Base-by-base conservation (phyloP, 2,888 invertebrate species). In the Megalurothrips usitatus region DNA sequence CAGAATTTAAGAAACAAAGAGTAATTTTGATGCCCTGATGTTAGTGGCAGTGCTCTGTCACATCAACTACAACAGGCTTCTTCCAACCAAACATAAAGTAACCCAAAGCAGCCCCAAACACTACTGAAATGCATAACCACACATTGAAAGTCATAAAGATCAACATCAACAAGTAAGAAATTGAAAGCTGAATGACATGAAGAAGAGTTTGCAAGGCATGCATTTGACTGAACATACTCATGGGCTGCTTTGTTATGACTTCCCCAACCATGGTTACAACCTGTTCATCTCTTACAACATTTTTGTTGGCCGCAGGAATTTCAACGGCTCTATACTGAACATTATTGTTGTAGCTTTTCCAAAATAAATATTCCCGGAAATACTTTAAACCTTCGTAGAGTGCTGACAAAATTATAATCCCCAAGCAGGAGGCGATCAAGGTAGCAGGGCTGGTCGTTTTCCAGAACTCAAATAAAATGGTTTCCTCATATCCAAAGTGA, bases 91-190 rank as follows among this genome's bases (percentile, higher is more conserved):
- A 98, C 78, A 97, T 89, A 88, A 98, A 98, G 88, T 97, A 98
- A 34, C 98, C 98, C 17, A 94, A 90, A 1, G 94, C 96, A 2
- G 96, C 95, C 78, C 98, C 98, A 17, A 95, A 86, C 0, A 96
- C 94, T 0, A 97, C 95, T 0, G 96, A 95, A 79, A 95, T 87
- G 87, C 97, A 97, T 82, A 98, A 90, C 96, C 96, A 98, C 28
- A 94, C 92, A 87, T 98, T 98, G 91, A 96, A 98, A 0, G 97
- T 97, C 98, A 98, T 98, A 87, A 98, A 97, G 84, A 97, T 94
- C 87, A 98, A 89, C 98, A 98, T 98, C 80, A 98, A 90, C 88
- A 97, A 93, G 88, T 98, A 97, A 84, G 96, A 96, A 83, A 97
- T 89, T 82, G 96, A 91, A 85, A 98, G 95, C 89, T 97, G 97